Evolutionary conservation across 2,113 vertebrate species (phyloP).

Genomic region (Cottus gobio): DNA sequence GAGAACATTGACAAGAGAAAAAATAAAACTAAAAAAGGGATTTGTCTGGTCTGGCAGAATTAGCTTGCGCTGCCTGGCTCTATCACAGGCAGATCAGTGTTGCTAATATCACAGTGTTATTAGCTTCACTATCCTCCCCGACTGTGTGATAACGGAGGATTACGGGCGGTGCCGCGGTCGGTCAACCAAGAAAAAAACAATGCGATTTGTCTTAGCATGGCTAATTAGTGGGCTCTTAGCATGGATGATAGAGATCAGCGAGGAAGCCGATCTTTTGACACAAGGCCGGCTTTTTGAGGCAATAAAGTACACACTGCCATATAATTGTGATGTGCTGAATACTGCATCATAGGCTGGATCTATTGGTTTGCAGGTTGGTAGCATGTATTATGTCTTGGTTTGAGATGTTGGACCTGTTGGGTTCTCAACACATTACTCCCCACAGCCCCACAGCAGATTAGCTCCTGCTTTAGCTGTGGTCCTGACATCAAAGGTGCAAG

Average conservation of each 20-base stretch:
- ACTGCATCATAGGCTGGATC: slow-evolving; percentile 25
- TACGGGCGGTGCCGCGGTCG: slow-evolving; percentile 65
- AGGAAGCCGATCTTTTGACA: slow-evolving; percentile 53
- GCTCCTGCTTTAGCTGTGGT: slow-evolving; percentile 64
- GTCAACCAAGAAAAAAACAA: slow-evolving; percentile 65
- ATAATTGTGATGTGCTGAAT: slow-evolving; percentile 24
- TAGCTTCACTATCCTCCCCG: slow-evolving; percentile 67
- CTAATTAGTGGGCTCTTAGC: slow-evolving; percentile 70
- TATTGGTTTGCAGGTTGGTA: neutral
- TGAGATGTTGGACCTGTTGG: neutral
- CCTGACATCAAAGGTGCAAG: slow-evolving; percentile 70
- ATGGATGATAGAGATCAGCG: slow-evolving; percentile 60
- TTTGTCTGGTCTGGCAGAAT: slow-evolving; percentile 73
- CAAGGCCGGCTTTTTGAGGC: slow-evolving; percentile 31
- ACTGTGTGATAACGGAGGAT: slow-evolving; percentile 74
- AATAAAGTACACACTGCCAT: slow-evolving; percentile 15
- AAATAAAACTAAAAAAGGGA: slow-evolving; percentile 75
- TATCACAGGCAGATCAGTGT: slow-evolving; percentile 73
- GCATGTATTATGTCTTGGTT: neutral
- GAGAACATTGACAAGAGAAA: slow-evolving; percentile 52
- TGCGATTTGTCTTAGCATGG: slow-evolving; percentile 61
- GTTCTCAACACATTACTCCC: neutral
- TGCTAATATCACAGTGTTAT: slow-evolving; percentile 72
- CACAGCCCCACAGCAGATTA: slow-evolving; percentile 67
- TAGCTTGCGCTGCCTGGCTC: slow-evolving; percentile 38